Base-by-base conservation (phyloP, 2,797 vertebrate genomes). In the Limnodromus scolopaceus region DNA sequence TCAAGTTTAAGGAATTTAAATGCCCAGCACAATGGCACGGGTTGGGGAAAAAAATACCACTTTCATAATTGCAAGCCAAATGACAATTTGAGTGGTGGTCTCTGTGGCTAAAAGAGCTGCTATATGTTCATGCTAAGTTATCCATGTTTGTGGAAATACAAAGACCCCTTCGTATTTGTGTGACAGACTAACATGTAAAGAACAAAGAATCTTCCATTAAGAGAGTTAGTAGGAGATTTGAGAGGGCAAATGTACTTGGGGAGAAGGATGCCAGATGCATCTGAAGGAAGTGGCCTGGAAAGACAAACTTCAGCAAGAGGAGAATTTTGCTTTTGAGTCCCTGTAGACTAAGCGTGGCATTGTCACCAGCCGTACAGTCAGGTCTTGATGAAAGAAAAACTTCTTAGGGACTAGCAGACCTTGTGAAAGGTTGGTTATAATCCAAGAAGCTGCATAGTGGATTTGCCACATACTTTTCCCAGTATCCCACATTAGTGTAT, bases 11-110 rank as follows among this genome's bases (percentile, higher is more conserved):
- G 36, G 43, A 66, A 28, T 68, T 74, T 60, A 69, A 36, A 22
- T 75, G 48, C 11, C 28, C 10, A 77, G 5, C 12, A 36, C 15
- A 74, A 1, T n/a, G 23, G 1, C 25, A 20, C 0, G 3, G 27
- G 3, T 1, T 27, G 7, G 19, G 13, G 9, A 80, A 80, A 17
- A 72, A 89, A 66, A 46, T 54, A 9, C 11, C 13, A 10, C 9
- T 79, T 92, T 17, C 10, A 6, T 45, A 16, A 43, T 13, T 72
- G 36, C 34, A 69, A 76, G 46, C 14, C 18, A 79, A 30, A 22
- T 57, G 1, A 16, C 3, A 8, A 16, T 64, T 46, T 63, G 22
- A 36, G 9, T n/a, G 30, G 4, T 43, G 17, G 16, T 61, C 28
- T 93, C 45, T 28, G 10, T 53, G 84, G 45, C 20, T 34, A 38